Evolutionary conservation across 2,113 vertebrate genomes (phyloP).

Genomic region (Podarcis raffonei): DNA sequence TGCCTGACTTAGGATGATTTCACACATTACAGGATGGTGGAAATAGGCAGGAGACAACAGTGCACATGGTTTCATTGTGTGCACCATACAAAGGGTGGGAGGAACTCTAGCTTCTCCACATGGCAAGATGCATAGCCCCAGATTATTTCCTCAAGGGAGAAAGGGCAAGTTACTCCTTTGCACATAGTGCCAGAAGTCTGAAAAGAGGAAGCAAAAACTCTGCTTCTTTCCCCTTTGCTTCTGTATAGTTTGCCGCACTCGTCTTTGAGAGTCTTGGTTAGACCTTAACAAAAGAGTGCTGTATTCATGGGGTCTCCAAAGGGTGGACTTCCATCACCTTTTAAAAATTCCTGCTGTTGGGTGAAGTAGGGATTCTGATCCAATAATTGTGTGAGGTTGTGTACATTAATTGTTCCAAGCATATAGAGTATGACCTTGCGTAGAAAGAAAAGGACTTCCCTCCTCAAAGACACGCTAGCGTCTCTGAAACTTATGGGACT

Average conservation of each 20-base stretch:
- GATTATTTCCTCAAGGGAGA: not conserved
- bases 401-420: not conserved
- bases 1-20: not conserved
- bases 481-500: not conserved
- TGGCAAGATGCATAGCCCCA: not conserved
- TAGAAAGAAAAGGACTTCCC: not conserved
- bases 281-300: not conserved
- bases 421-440: not conserved
- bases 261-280: not conserved
- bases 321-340: not conserved
- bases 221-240: not conserved
- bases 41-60: not conserved
- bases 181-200: not conserved
- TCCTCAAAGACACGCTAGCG: not conserved
- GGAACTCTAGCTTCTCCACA: not conserved
- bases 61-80: not conserved
- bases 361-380: not conserved
- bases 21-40: not conserved
- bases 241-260: not conserved
- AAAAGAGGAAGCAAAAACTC: not conserved
- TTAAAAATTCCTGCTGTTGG: not conserved
- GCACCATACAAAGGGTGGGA: not conserved
- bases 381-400: not conserved
- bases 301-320: not conserved
- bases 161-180: not conserved